A percentile compares a stretch with the other conserved stretches of the same genome.
Evolutionary conservation across 2,888 invertebrate genomes (phyloP).

Genomic region (Lottia gigantea): DNA sequence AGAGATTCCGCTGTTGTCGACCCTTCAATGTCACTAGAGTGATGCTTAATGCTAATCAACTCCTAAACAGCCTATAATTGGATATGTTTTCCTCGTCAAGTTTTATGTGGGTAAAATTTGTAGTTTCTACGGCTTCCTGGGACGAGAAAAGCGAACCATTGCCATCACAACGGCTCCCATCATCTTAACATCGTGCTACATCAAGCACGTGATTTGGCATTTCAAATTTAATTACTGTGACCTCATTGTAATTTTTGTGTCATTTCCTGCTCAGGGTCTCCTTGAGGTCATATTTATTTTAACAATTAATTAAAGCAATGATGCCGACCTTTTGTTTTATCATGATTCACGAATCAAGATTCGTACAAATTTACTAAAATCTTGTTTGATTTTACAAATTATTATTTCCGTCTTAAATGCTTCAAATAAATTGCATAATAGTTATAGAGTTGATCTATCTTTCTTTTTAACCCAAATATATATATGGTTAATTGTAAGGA

Average conservation of each 20-base stretch:
- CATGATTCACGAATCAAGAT: too few species aligned
- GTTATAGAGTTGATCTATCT: too few species aligned
- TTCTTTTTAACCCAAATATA: too few species aligned
- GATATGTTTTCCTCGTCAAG: slow-evolving; percentile 21
- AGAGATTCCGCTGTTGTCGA: slow-evolving; percentile 19
- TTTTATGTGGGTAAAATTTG: slow-evolving; percentile 5
- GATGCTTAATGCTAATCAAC: slow-evolving; percentile 19
- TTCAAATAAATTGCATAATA: too few species aligned
- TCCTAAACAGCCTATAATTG: slow-evolving; percentile 21
- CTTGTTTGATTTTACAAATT: too few species aligned
- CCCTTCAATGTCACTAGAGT: slow-evolving; percentile 13
- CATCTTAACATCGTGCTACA: slow-evolving; percentile 7
- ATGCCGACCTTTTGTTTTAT: too few species aligned
- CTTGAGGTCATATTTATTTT: too few species aligned
- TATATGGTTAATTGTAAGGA: too few species aligned
- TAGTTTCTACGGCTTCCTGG: not conserved
- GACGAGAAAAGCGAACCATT: not conserved
- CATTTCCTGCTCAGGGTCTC: not conserved
- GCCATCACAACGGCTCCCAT: not conserved
- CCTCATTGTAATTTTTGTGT: slow-evolving; percentile 3
- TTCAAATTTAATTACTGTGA: not conserved
- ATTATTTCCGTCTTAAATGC: too few species aligned
- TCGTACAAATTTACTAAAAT: too few species aligned
- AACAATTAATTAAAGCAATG: too few species aligned
- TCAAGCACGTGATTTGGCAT: slow-evolving; percentile 8